These are phyloP conservation scores for Mechanitis messenoides DNA, from an alignment of 2,888 invertebrate species.

Conservation along the genomic window DNA sequence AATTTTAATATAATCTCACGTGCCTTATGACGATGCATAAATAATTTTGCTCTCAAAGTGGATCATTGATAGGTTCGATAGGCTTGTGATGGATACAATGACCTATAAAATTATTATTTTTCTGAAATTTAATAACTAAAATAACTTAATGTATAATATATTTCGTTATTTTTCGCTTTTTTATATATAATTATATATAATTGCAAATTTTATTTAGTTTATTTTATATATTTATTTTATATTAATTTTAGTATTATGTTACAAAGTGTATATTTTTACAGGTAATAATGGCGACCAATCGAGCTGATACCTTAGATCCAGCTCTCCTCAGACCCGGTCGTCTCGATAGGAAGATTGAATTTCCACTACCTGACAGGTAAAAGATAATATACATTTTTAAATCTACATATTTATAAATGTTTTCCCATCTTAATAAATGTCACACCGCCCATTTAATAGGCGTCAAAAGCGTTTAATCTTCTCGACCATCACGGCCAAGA, in stretches of 20 bases:
- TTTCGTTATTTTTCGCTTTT: no score
- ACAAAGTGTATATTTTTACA: constrained; percentile 25
- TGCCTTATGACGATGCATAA: no score
- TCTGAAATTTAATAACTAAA: no score
- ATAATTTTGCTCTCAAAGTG: neutral
- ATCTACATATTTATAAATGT: neutral
- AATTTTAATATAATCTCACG: neutral
- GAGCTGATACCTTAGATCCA: constrained; percentile 99
- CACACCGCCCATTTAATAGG: constrained; percentile 38
- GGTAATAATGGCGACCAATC: constrained; percentile 96
- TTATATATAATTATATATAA: no score
- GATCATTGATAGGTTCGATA: no score
- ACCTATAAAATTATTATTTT: no score
- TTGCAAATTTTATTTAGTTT: no score
- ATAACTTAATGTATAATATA: no score
- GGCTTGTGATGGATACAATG: no score
- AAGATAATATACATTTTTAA: no score
- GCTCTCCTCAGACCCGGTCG: constrained; percentile 96
- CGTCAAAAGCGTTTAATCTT: constrained; percentile 97
- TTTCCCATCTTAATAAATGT: neutral
- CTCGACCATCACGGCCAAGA: constrained; percentile 96
- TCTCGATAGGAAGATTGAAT: constrained; percentile 98
- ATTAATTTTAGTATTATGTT: no score
- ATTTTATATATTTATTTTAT: no score
- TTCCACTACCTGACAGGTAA: constrained; percentile 93